Evolutionary conservation across 2,888 invertebrate species (phyloP).

Genomic region (Campopleginae sp.): DNA sequence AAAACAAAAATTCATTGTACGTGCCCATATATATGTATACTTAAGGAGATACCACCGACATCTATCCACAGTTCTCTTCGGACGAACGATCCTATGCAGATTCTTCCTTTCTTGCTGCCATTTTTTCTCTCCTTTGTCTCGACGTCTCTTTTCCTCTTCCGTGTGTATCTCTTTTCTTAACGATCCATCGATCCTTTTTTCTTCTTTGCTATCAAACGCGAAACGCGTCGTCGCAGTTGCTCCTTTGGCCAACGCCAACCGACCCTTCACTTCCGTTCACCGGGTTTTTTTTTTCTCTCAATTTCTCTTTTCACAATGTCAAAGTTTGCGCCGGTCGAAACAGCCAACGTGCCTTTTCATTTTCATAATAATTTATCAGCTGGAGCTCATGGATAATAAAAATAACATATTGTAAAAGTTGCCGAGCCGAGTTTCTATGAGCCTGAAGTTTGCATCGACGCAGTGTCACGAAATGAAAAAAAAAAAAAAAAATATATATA

Average conservation of each 20-base stretch:
- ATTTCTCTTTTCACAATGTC: conserved; percentile 4
- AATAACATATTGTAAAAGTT: not conserved
- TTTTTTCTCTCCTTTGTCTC: conserved; percentile 12
- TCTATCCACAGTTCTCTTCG: conserved; percentile 52
- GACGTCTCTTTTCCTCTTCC: conserved; percentile 17
- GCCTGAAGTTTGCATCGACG: too few relatives aligned
- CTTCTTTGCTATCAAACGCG: conserved; percentile 42
- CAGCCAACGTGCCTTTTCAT: not conserved
- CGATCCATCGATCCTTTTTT: conserved; percentile 63
- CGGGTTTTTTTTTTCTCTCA: not conserved
- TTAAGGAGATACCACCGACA: conserved; percentile 39
- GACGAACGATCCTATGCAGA: conserved; percentile 71
- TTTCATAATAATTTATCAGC: not conserved
- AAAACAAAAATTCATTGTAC: conserved; percentile 38
- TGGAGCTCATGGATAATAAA: not conserved
- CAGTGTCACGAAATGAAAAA: too few relatives aligned
- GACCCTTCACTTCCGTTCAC: conserved; percentile 32
- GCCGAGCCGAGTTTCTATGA: too few relatives aligned
- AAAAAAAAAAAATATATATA: too few relatives aligned
- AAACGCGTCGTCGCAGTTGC: conserved; percentile 40
- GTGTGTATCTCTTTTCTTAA: conserved; percentile 51
- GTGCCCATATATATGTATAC: conserved; percentile 31
- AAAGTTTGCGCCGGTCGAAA: not conserved
- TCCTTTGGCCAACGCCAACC: conserved; percentile 2
- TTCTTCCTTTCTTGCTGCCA: conserved; percentile 58